Base-by-base conservation (phyloP, 2,113 vertebrate genomes). In the Miniopterus natalensis region DNA sequence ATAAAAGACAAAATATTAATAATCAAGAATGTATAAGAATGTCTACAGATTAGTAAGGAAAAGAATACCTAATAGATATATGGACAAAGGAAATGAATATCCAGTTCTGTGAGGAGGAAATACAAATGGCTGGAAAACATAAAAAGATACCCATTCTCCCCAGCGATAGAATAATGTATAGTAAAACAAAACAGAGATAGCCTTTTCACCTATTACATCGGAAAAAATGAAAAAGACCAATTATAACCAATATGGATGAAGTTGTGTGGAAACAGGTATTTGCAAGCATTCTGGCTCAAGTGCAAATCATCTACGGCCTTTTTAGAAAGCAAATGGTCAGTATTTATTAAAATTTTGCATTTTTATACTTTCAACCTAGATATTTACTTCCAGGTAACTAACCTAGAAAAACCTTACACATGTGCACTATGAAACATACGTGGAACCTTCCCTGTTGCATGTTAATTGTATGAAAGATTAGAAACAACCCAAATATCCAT, bases 151-250 rank as follows among this genome's bases (percentile, higher is more conserved):
- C 78, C 29, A 45, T 47, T 53, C 47, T 80, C 23, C 9, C 17
- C 36, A 55, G 27, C 18, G 55, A 80, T 5, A 95, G 74, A 80
- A 73, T 40, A 23, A 18, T 40, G 31, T 65, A 27, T 3, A 55
- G 81, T 42, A 73, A 91, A 55, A n/a, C 55, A 95, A 81, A 74
- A 65, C n/a, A 79, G 29, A 85, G 29, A 45, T 29, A 68, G n/a
- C 23, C 17, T 86, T 85, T 71, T 86, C 13, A 86, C 12, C 17
- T 79, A 29, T 51, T 66, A 29, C 53, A 63, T 1, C 61, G 73
- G 14, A 45, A 84, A 84, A 78, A 36, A 31, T 29, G 17, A 8
- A 47, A 75, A 75, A 57, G 49, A 73, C 45, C 0, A 4, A 36
- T 49, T 84, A 23, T 42, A 89, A 68, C 17, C 40, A 75, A 47